Conservation (phyloP, 2,113 vertebrate genomes). For the Verasper variegatus region DNA sequence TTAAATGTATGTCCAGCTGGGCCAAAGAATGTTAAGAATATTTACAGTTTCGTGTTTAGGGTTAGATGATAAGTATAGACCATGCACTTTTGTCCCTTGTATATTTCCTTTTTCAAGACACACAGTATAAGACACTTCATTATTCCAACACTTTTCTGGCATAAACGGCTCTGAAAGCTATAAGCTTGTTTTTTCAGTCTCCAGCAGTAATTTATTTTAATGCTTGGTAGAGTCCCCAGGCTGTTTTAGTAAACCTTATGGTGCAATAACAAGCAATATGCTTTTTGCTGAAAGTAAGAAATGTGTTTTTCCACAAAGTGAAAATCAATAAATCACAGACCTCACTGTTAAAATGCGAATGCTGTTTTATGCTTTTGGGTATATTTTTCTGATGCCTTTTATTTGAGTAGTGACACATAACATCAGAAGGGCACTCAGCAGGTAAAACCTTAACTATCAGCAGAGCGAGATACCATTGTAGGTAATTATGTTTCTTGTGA, state of each 20-base stretch:
- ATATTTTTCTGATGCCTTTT: too few species aligned
- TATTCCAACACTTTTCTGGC: neutral
- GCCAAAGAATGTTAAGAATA: neutral
- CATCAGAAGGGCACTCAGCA: too few species aligned
- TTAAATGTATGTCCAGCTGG: neutral
- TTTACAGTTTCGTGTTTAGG: neutral
- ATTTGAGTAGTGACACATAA: too few species aligned
- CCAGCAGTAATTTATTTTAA: neutral
- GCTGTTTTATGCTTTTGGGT: too few species aligned
- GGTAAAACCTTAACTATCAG: too few species aligned
- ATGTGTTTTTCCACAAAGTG: neutral
- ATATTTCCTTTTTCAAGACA: neutral
- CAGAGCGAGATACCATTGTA: too few species aligned
- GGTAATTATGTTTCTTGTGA: too few species aligned
- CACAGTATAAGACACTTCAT: neutral
- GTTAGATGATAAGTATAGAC: neutral
- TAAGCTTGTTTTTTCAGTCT: neutral
- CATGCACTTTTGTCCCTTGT: neutral
- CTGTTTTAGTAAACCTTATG: neutral
- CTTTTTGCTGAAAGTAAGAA: neutral
- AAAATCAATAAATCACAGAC: constrained; percentile 2
- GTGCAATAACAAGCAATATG: neutral
- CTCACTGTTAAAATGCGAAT: neutral
- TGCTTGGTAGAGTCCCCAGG: neutral
- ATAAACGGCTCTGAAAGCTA: neutral